A percentile compares a stretch with the other conserved stretches of the same genome.
Evolutionary conservation across 2,113 vertebrate species (phyloP).

Genomic region (Brevimyrus niger): DNA sequence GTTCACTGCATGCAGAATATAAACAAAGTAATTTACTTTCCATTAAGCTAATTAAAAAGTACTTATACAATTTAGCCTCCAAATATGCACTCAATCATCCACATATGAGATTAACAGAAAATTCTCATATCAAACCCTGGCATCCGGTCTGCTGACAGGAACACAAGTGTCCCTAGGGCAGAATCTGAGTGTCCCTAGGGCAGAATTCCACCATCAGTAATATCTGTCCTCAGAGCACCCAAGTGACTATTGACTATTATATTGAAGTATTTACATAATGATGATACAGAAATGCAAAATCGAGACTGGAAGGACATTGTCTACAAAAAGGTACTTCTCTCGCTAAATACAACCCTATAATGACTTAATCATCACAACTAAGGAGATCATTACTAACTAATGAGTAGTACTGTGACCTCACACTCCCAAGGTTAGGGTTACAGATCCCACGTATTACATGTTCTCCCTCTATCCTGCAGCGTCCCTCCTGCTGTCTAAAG

Average conservation of each 20-base stretch:
- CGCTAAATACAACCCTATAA: not conserved
- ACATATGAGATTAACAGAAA: conserved; percentile 1
- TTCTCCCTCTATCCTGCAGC: not conserved
- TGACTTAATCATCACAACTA: not conserved
- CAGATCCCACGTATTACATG: not conserved
- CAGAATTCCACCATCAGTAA: not conserved
- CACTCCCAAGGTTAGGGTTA: not conserved
- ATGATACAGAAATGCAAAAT: not conserved
- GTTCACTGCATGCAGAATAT: not conserved
- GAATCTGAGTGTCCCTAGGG: not conserved
- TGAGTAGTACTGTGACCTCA: not conserved
- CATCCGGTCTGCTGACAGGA: not conserved
- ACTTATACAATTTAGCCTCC: not conserved
- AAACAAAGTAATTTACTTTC: conserved; percentile 1
- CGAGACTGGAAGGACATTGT: not conserved
- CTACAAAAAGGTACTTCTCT: not conserved
- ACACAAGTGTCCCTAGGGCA: not conserved
- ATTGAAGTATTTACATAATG: not conserved
- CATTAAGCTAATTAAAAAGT: conserved; percentile 3
- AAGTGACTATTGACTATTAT: not conserved
- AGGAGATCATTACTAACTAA: not conserved
- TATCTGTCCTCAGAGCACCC: not conserved
- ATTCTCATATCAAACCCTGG: not conserved
- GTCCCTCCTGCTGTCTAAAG: not conserved
- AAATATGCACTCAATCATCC: not conserved